Conservation (phyloP, 2,797 vertebrate species). For the Erithacus rubecula region DNA sequence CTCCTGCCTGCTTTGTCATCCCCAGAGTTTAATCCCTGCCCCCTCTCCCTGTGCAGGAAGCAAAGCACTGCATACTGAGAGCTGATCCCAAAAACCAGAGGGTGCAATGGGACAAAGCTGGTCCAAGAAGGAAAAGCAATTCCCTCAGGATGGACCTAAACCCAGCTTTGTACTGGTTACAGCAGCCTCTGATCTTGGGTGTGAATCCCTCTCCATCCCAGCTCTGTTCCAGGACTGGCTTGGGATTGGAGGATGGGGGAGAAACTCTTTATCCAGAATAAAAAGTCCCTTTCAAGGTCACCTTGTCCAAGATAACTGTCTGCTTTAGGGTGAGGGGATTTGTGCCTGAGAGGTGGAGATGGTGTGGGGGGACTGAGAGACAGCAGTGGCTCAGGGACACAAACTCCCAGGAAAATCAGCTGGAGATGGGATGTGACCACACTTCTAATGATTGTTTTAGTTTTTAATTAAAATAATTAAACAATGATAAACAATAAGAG, state of each 20-base stretch:
- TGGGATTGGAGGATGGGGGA: background rate
- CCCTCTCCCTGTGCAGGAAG: background rate
- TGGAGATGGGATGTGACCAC: background rate
- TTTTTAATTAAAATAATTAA: background rate
- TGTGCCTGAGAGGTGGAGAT: background rate
- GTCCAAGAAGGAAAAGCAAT: background rate
- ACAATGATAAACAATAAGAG: background rate
- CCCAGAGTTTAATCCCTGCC: background rate
- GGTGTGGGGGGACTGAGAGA: background rate
- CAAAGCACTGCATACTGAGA: background rate
- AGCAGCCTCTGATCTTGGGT: background rate
- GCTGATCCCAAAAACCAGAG: background rate
- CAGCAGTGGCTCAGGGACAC: background rate
- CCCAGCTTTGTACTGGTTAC: background rate
- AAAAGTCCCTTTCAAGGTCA: background rate
- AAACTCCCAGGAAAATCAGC: background rate
- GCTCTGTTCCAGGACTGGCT: background rate
- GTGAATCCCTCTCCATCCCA: background rate
- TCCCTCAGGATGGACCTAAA: accelerated
- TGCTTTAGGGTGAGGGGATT: background rate
- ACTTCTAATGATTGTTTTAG: background rate
- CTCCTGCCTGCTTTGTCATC: background rate
- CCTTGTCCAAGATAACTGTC: background rate
- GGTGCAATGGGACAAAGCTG: background rate
- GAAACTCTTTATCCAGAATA: background rate